A percentile compares a stretch with the other conserved stretches of the same genome.
phyloP scores from a whole-genome alignment of 2,888 invertebrate species.

The Protodeltote pygarga region DNA sequence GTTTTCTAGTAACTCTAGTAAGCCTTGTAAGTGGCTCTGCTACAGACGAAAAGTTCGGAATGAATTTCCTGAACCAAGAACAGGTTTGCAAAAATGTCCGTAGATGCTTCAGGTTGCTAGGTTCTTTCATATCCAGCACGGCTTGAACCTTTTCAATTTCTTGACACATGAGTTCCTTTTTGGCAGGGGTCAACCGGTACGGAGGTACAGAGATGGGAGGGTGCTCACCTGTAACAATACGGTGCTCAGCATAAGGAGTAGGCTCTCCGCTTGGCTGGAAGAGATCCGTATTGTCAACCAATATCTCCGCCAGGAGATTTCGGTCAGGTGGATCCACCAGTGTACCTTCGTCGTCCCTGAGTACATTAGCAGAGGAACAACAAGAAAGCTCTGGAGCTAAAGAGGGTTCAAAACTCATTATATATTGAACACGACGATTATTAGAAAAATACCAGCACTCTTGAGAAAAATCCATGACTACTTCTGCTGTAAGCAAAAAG shows the following conservation, averaged over 20 bases:
- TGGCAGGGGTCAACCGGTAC: background rate
- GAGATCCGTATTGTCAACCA: background rate
- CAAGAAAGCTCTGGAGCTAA: background rate
- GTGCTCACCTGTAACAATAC: background rate
- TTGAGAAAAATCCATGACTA: too few relatives aligned
- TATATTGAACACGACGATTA: too few relatives aligned
- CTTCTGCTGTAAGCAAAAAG: too few relatives aligned
- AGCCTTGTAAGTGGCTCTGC: conserved; percentile 54
- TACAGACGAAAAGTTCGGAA: conserved; percentile 42
- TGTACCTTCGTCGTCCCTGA: conserved; percentile 2
- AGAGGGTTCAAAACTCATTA: too few relatives aligned
- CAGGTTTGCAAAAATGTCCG: conserved; percentile 48
- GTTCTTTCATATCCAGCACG: conserved; percentile 28
- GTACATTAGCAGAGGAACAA: background rate
- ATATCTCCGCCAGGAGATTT: background rate
- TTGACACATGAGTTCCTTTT: background rate
- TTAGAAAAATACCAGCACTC: too few relatives aligned
- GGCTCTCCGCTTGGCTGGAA: too few relatives aligned
- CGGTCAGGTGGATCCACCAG: background rate
- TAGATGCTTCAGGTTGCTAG: conserved; percentile 31
- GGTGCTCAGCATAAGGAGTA: too few relatives aligned
- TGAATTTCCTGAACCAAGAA: conserved; percentile 57
- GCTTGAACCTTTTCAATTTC: conserved; percentile 29
- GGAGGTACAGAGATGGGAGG: background rate
- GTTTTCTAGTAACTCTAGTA: too few relatives aligned